Evolutionary conservation across 2,888 invertebrate species (phyloP).

Genomic region (Elysia crispata): DNA sequence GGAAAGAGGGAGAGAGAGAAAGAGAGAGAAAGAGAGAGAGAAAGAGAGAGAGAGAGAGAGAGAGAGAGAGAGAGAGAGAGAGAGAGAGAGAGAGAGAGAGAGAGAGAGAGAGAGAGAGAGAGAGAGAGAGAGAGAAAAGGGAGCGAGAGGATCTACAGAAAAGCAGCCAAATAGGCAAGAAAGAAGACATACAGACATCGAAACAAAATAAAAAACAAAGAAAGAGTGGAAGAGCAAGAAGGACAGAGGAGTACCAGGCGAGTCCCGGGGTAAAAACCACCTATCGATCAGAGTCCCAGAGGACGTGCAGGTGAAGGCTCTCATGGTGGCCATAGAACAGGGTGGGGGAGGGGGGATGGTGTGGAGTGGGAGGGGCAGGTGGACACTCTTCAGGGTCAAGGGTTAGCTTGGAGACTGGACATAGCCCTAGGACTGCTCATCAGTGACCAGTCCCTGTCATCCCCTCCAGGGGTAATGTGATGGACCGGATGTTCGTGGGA

Average conservation of each 20-base stretch:
- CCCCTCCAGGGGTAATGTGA: too few relatives aligned
- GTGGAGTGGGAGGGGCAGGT: neutral
- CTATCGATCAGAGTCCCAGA: too few relatives aligned
- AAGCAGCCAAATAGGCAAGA: neutral
- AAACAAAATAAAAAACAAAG: neutral
- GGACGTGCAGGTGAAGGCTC: too few relatives aligned
- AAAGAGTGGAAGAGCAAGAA: neutral
- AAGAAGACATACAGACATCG: neutral
- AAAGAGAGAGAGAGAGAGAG: conserved; percentile 23
- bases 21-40: conserved; percentile 6
- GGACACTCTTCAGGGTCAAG: neutral
- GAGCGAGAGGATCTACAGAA: neutral
- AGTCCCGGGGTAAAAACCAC: neutral
- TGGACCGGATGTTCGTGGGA: too few relatives aligned
- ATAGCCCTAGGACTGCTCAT: neutral
- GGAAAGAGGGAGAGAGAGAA: neutral
- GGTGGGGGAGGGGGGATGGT: neutral
- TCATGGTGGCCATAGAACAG: too few relatives aligned
- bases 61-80: conserved; percentile 27
- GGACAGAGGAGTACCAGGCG: neutral
- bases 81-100: conserved; percentile 30
- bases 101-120: conserved; percentile 14
- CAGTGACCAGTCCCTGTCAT: too few relatives aligned
- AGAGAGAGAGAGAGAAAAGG: neutral
- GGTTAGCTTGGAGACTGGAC: neutral